Conservation (phyloP, 2,888 invertebrate genomes). For the Nineta flava region DNA sequence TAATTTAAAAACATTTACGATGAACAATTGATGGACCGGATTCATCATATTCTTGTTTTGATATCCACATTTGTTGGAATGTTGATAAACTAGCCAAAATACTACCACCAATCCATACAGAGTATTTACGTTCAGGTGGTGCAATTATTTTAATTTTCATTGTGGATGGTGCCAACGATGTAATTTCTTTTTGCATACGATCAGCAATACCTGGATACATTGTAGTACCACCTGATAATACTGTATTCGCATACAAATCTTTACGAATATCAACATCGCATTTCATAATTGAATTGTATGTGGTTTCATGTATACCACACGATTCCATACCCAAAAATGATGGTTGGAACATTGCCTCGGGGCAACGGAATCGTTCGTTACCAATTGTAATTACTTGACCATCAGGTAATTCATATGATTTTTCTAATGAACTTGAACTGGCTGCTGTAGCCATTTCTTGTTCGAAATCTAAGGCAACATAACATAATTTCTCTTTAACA, state of each 20-base stretch:
- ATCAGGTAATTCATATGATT: constrained; percentile 88
- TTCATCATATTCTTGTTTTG: constrained; percentile 44
- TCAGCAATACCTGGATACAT: constrained; percentile 78
- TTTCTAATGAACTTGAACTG: constrained; percentile 81
- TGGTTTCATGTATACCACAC: constrained; percentile 76
- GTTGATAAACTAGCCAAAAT: constrained; percentile 70
- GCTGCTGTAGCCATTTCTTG: constrained; percentile 91
- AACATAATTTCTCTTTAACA: constrained; percentile 88
- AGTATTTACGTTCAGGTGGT: constrained; percentile 75
- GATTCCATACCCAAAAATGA: constrained; percentile 83
- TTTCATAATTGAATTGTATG: constrained; percentile 95
- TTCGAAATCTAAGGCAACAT: constrained; percentile 80
- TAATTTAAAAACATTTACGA: constrained; percentile 93
- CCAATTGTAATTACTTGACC: constrained; percentile 78
- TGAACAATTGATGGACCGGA: constrained; percentile 68
- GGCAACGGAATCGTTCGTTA: constrained; percentile 87
- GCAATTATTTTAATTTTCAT: constrained; percentile 80
- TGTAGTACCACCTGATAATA: constrained; percentile 84
- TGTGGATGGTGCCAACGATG: constrained; percentile 34
- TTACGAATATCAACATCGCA: constrained; percentile 94
- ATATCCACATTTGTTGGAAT: constrained; percentile 83
- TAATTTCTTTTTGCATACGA: constrained; percentile 33
- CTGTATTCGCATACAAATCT: constrained; percentile 91
- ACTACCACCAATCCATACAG: constrained; percentile 76
- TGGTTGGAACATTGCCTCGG: constrained; percentile 90